Evolutionary conservation across 2,888 invertebrate genomes (phyloP), one percentile per base, ranked within the genome.

Genomic region (Pecten maximus): DNA sequence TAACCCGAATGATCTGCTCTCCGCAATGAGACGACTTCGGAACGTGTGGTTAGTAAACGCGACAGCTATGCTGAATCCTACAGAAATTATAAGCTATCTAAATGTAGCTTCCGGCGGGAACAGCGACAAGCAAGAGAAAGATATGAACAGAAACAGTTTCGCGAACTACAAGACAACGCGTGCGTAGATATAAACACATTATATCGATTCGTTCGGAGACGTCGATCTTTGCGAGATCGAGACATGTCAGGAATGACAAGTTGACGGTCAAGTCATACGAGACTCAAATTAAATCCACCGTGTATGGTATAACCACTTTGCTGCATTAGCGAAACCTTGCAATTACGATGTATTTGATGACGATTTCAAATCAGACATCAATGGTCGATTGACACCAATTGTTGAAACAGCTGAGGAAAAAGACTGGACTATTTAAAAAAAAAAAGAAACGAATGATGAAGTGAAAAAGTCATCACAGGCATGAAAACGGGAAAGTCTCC

Each of bases 401-500:
- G n/a, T 3, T 60, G 28, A 60, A 60, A 8, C 60, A n/a, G 28
- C 4, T n/a, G n/a, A 60, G 3, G n/a, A n/a, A 6, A 28, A 60
- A 3, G 28, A n/a, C 2, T 60, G 28, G 15, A n/a, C 2, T 10
- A 28, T 60, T 6, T 60, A n/a, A 28, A 6, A 10, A n/a, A n/a
- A 60, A n/a, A 28, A 28, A 3, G n/a, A n/a, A n/a, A 60, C n/a
- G n/a, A n/a, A 60, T n/a, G 60, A 60, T 2, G n/a, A 60, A 60
- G 60, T 60, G 3, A 60, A 28, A 28, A n/a, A n/a, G 60, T n/a
- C 4, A 28, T 60, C 10, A 44, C 19, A 50, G 87, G 39, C 15
- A 39, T 90, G 50, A 87, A 91, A n/a, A 2, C 23, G 0, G 48
- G 86, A 35, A 88, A 90, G n/a, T 88, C 89, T 23, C 87, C 90